Evolutionary conservation across 2,888 invertebrate genomes (phyloP), one percentile per base, ranked within the genome.

Genomic region (Tridacna crocea): DNA sequence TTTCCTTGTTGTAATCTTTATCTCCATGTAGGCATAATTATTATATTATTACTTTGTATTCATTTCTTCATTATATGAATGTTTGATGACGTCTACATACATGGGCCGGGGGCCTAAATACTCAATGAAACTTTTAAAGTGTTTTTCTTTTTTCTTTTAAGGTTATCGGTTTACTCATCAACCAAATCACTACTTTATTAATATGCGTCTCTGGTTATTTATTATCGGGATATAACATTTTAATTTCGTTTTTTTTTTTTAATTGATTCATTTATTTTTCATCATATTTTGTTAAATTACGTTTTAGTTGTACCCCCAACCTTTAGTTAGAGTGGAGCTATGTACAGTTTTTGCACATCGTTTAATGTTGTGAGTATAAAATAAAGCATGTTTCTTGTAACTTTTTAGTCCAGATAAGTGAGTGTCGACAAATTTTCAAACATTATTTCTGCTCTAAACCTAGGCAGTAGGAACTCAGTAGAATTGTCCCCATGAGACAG

Each of bases 351-450:
- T 66, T 36, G 66, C 66, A 46, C 46, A 36, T 66, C n/a, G 15
- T 46, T 66, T 46, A n/a, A 19, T 66, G 66, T 66, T 66, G 66
- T 66, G 66, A 66, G 66, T 66, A 66, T 66, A 46, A n/a, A 61
- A 13, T 1, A 15, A 19, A 55, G 15, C 55, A 19, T 55, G 55
- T 3, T 3, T 63, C 8, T n/a, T 26, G 12, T 26, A n/a, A 19
- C 19, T 19, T 55, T 55, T 55, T 6, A 36, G 3, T 36, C 36
- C 36, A 36, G 36, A 36, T 36, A 36, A 36, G 36, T 36, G 36
- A 36, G 36, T 36, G 36, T 36, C 8, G 36, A 4, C 36, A 36
- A 36, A 36, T 36, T 36, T 36, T 36, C 2, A 36, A 36, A 36
- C 55, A 55, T 55, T 55, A 19, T 19, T 2, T 55, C 55, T 19